phyloP scores from a whole-genome alignment of 2,888 invertebrate species.

The Ophraella communa region DNA sequence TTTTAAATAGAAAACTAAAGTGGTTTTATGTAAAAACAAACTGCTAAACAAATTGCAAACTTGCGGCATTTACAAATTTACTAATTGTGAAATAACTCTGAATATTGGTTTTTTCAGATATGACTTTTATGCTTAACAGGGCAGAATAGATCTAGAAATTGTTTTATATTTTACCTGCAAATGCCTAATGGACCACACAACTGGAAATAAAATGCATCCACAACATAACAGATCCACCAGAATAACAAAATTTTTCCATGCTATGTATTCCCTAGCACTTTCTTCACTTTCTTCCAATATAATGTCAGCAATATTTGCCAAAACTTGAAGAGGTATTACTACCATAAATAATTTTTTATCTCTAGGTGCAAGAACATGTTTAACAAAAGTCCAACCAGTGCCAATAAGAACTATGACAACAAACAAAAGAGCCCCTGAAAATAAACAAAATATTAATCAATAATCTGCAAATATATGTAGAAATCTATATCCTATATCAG shows the following conservation, averaged over 20 bases:
- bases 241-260: constrained; percentile 91
- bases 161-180: constrained; percentile 58
- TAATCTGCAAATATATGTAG: no score
- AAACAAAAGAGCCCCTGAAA: constrained; percentile 77
- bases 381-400: constrained; percentile 99
- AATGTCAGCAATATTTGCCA: constrained; percentile 96
- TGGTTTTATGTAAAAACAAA: no score
- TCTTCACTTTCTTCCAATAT: constrained; percentile 97
- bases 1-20: no score
- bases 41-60: no score
- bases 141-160: neutral
- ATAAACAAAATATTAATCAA: neutral
- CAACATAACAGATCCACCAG: constrained; percentile 95
- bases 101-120: no score
- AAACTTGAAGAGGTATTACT: constrained; percentile 94
- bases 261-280: constrained; percentile 86
- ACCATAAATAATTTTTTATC: constrained; percentile 98
- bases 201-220: constrained; percentile 94
- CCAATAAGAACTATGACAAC: constrained; percentile 96
- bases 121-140: no score
- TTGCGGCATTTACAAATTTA: no score
- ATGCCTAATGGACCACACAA: constrained; percentile 98
- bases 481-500: no score
- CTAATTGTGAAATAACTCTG: no score
- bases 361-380: constrained; percentile 93